These are phyloP conservation scores for Bombus waltoni DNA, from an alignment of 1,140 invertebrate genomes.

Conservation along the genomic window DNA sequence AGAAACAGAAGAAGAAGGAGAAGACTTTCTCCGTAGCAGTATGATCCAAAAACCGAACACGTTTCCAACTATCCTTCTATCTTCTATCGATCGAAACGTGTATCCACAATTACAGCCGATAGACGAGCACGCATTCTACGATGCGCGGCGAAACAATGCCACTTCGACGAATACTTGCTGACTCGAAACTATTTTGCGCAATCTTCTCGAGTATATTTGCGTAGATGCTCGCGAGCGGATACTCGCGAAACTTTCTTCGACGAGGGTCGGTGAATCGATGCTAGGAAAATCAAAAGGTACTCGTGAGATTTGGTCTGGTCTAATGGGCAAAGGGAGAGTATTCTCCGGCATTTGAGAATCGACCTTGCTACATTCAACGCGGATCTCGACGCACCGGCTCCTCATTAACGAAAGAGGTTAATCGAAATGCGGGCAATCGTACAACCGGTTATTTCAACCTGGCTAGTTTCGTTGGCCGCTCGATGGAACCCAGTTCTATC, in stretches of 20 bases:
- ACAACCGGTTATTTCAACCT: slow-evolving; percentile 8
- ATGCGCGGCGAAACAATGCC: neutral
- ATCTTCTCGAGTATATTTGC: slow-evolving; percentile 1
- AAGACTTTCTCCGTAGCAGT: neutral
- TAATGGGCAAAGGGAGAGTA: neutral
- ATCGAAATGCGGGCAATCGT: slow-evolving; percentile 20
- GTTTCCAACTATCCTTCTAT: neutral
- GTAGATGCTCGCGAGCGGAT: neutral
- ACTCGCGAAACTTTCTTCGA: slow-evolving; percentile 7
- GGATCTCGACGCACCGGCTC: slow-evolving; percentile 25
- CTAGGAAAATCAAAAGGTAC: slow-evolving; percentile 3
- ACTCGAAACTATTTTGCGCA: slow-evolving; percentile 29
- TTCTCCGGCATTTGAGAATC: neutral
- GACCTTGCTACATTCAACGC: neutral
- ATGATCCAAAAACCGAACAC: slow-evolving; percentile 18
- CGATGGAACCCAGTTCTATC: slow-evolving; percentile 27
- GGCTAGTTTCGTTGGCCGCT: slow-evolving; percentile 3
- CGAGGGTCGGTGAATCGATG: no score
- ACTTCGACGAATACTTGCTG: neutral
- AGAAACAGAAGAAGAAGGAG: neutral
- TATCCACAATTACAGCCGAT: neutral
- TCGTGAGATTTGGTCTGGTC: slow-evolving; percentile 5
- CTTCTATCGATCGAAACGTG: slow-evolving; percentile 16
- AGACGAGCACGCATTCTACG: neutral
- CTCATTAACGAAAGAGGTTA: slow-evolving; percentile 31